Evolutionary conservation across 2,113 vertebrate genomes (phyloP), one percentile per base, ranked within the genome.

Genomic region (Gobio gobio): DNA sequence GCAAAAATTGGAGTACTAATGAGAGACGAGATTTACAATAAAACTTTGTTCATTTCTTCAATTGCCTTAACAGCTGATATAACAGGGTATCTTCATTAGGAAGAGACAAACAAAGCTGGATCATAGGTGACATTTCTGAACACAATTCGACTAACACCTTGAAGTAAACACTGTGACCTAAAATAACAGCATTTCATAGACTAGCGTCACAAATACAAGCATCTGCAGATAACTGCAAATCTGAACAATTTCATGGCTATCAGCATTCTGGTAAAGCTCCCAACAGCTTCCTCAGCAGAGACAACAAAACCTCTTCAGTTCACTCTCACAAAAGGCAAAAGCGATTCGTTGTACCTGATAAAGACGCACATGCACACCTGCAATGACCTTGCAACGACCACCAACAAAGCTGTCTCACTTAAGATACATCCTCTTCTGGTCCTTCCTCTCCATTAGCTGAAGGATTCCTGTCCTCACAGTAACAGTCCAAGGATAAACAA

Each of bases 231-330:
- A 81, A 66, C 77, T 24, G 77, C 33, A 78, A 78, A 24, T 79
- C 22, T 79, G 49, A 16, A 51, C 6, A 14, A 33, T 78, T 78
- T 40, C 40, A 51, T 66, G 13, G 59, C 61, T 81, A 76, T 85
- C 63, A 83, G 87, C 78, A 85, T 83, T 83, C 83, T 43, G 79
- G 49, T 63, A 68, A 82, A 43, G 72, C 74, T 54, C 45, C 33
- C 45, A 74, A 83, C 51, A 83, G 75, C 68, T n/a, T 68, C 40
- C 75, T 73, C 70, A 73, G 70, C 73, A 76, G 14, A 76, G 47
- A 54, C 59, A 49, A 81, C 59, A 64, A 80, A 80, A 78, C 10
- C 36, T 43, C 36, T 78, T 61, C 12, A 18, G 77, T 58, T 78
- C 36, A 61, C 22, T 78, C 22, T 9, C 36, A 78, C 22, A 61